Evolutionary conservation across 2,888 invertebrate species (phyloP), one percentile per base, ranked within the genome.

Genomic region (Drosophila macrospina): DNA sequence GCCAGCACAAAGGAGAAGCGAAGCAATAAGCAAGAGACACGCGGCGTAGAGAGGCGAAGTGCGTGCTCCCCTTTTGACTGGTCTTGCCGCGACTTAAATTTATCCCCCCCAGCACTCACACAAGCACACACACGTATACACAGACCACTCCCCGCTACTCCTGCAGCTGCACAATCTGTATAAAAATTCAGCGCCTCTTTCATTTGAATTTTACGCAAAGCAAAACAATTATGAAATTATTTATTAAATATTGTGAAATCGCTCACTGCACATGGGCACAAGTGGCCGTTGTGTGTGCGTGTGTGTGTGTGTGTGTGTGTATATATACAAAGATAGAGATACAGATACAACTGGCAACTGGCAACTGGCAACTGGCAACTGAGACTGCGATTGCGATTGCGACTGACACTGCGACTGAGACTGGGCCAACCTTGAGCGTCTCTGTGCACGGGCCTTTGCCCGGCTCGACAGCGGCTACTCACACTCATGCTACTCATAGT

Each of bases 171-270:
- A 52, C 52, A 67, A 67, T 45, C 74, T 66, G 59, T 48, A 47
- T 32, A 36, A 32, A 77, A 60, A 70, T 64, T 55, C 61, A 87
- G 74, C 70, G 81, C 62, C 80, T 82, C 59, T 77, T 87, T 83
- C 74, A 74, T 78, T 86, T 82, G 69, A 84, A 83, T 71, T 88
- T 83, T 69, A 77, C 85, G 86, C 73, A 77, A 84, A 77, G 78
- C 82, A 74, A 88, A 90, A 78, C 87, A 88, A 90, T 88, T 88
- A 90, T 82, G 87, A 89, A 80, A 90, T 88, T 88, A 88, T 88
- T 89, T 87, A 90, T 86, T 90, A 89, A 86, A 81, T 86, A 79
- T 86, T 88, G 84, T 86, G 89, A 84, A 89, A 83, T 85, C 89
- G 74, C 68, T 85, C 80, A 71, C 50, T 81, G 84, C 75, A 80